Evolutionary conservation across 2,797 vertebrate species (phyloP).

Genomic region (Apodemus agrarius): DNA sequence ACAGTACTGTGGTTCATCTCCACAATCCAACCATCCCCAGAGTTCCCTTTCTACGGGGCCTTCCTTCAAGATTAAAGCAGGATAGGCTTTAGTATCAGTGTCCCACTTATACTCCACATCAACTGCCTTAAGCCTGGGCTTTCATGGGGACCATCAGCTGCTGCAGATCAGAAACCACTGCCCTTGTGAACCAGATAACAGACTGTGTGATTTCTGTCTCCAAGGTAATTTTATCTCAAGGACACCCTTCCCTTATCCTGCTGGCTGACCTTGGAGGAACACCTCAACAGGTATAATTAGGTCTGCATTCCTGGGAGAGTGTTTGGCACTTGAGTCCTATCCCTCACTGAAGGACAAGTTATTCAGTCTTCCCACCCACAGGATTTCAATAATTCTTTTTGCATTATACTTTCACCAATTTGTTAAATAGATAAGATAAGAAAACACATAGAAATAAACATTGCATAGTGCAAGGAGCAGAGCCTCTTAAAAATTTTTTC

Average conservation of each 20-base stretch:
- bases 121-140: not conserved
- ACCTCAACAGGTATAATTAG: constrained; percentile 53
- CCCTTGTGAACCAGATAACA: not conserved
- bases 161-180: not conserved
- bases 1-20: not conserved
- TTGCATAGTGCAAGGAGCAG: not conserved
- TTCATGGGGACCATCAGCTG: not conserved
- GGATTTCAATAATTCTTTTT: not conserved
- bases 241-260: not conserved
- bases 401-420: not conserved
- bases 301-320: constrained; percentile 39
- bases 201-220: constrained; percentile 2
- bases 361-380: not conserved
- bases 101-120: not conserved
- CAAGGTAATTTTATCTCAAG: constrained; percentile 48
- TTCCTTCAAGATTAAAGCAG: not conserved
- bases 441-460: not conserved
- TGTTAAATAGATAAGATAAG: not conserved
- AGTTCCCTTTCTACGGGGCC: accelerated
- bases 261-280: not conserved
- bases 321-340: not conserved
- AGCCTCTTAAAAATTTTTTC: not conserved
- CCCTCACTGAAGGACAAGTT: constrained; percentile 18
- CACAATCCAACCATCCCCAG: not conserved
- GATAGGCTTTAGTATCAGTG: too few species aligned